These are phyloP conservation scores for Craterocephalus amniculus DNA, from an alignment of 2,797 vertebrate species.

Conservation along the genomic window DNA sequence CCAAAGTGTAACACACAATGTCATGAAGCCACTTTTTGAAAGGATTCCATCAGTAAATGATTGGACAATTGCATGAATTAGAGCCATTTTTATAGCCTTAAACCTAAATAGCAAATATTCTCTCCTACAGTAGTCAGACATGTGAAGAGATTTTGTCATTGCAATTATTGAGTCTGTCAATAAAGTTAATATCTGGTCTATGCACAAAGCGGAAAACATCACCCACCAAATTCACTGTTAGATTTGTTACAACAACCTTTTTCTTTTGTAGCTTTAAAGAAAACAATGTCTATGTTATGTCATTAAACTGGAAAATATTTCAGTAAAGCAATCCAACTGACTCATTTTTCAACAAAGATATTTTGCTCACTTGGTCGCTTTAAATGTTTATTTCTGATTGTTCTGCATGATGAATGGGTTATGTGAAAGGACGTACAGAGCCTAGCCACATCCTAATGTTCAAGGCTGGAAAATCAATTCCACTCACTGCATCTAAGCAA, in stretches of 20 bases:
- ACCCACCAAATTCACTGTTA: too few species aligned
- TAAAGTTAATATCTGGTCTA: too few species aligned
- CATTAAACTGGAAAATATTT: not conserved
- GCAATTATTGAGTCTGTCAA: too few species aligned
- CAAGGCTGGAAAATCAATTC: conserved; percentile 12
- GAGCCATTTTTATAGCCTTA: not conserved
- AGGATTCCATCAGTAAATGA: not conserved
- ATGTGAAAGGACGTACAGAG: not conserved
- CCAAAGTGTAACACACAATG: not conserved
- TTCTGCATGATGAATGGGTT: not conserved
- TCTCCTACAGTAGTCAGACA: not conserved
- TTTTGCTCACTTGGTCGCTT: not conserved
- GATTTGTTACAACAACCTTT: too few species aligned
- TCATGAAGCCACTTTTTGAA: not conserved
- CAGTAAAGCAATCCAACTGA: not conserved
- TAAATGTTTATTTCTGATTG: not conserved
- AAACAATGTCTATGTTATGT: too few species aligned
- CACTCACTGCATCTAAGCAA: conserved; percentile 7
- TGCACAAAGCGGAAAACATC: too few species aligned
- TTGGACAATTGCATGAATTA: too few species aligned
- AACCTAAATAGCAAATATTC: not conserved
- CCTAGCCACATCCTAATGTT: conserved; percentile 14
- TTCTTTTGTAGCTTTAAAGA: too few species aligned
- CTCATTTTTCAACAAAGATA: not conserved
- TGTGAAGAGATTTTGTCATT: not conserved